These are phyloP conservation scores for Gryllus longicercus DNA, from an alignment of 2,888 invertebrate species.

Conservation along the genomic window DNA sequence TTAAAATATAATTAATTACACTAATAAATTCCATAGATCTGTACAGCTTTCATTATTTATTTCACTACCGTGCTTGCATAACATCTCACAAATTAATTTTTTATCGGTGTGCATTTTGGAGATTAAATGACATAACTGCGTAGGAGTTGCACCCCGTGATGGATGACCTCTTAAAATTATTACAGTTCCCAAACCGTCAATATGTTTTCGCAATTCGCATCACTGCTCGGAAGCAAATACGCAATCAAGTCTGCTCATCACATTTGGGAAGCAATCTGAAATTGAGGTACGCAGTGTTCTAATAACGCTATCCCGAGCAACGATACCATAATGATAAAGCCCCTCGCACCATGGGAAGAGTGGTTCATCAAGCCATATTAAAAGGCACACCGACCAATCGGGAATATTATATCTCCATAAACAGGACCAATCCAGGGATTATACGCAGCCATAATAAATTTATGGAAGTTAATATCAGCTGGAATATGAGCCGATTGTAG, in stretches of 20 bases:
- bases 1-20: too few relatives aligned
- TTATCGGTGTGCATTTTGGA: too few relatives aligned
- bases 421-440: background rate
- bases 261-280: background rate
- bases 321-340: background rate
- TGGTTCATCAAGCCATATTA: background rate
- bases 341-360: background rate
- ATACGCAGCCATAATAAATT: background rate
- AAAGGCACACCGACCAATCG: background rate
- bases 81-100: too few relatives aligned
- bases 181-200: too few relatives aligned
- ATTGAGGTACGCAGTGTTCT: background rate
- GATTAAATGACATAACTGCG: too few relatives aligned
- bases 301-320: background rate
- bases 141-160: too few relatives aligned
- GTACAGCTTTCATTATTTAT: too few relatives aligned
- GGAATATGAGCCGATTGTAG: constrained; percentile 4
- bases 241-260: background rate
- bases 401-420: constrained; percentile 1
- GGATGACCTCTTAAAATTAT: too few relatives aligned
- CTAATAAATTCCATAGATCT: too few relatives aligned
- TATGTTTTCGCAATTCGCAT: too few relatives aligned
- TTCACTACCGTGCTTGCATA: too few relatives aligned
- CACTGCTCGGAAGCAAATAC: background rate
- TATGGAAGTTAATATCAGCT: background rate